phyloP scores from a whole-genome alignment of 2,113 vertebrate species.

The Actenoides lindsayi region DNA sequence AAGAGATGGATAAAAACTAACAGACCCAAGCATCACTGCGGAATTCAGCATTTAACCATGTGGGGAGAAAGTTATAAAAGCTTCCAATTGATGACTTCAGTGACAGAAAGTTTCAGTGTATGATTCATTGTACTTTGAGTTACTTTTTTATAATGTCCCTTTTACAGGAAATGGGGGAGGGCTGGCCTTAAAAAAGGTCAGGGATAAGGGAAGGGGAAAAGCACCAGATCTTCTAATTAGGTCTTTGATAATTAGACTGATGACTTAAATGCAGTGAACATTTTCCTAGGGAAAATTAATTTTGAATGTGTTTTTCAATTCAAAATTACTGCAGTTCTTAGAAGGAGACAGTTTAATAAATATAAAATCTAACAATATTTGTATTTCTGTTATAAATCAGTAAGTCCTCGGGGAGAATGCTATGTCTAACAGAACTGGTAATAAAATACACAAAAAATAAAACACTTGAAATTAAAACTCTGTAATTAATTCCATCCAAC shows the following conservation, averaged over 20 bases:
- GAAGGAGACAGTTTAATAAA: background rate
- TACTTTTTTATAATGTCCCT: background rate
- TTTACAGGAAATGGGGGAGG: background rate
- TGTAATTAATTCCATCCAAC: background rate
- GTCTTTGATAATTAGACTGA: background rate
- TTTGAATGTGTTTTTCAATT: background rate
- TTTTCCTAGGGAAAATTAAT: background rate
- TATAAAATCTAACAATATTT: background rate
- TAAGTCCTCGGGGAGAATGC: background rate
- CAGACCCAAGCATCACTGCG: background rate
- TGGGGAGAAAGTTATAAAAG: background rate
- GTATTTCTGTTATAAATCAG: background rate
- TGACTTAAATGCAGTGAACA: background rate
- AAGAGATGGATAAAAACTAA: background rate
- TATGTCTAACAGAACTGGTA: background rate
- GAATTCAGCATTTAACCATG: background rate
- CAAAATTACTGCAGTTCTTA: background rate
- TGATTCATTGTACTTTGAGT: background rate
- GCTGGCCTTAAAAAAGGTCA: background rate
- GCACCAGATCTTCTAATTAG: background rate
- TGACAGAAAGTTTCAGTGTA: background rate
- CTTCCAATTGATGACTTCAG: background rate
- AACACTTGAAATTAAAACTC: background rate
- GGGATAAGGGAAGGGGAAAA: background rate
- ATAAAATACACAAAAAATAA: background rate